Conservation (phyloP, 2,888 invertebrate genomes). For the Lasioglossum figueresi region DNA sequence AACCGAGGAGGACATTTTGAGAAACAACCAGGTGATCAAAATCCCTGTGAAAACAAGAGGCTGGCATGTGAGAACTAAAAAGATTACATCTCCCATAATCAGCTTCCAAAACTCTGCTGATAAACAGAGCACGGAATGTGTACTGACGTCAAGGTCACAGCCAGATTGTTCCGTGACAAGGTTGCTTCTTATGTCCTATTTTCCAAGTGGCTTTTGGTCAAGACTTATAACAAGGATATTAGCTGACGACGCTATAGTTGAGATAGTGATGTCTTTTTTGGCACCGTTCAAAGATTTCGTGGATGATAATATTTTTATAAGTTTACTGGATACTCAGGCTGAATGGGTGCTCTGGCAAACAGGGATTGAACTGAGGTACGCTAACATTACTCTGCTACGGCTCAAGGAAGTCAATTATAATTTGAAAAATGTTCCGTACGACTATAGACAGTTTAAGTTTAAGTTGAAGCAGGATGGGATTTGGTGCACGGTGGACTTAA, state of each 20-base stretch:
- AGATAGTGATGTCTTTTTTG: constrained; percentile 91
- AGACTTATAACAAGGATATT: constrained; percentile 95
- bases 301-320: constrained; percentile 86
- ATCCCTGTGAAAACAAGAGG: constrained; percentile 88
- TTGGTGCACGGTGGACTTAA: constrained; percentile 93
- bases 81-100: constrained; percentile 84
- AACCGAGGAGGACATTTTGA: constrained; percentile 88
- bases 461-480: constrained; percentile 92
- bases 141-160: constrained; percentile 84
- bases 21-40: constrained; percentile 82
- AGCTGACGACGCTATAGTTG: constrained; percentile 93
- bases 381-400: constrained; percentile 91
- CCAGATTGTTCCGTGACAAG: constrained; percentile 88
- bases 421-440: constrained; percentile 85
- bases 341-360: constrained; percentile 98
- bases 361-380: constrained; percentile 94
- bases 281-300: constrained; percentile 89
- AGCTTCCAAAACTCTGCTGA: constrained; percentile 67
- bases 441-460: constrained; percentile 87
- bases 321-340: constrained; percentile 88
- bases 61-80: constrained; percentile 88
- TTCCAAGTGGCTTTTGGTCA: constrained; percentile 99
- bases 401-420: constrained; percentile 91
- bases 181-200: constrained; percentile 96
- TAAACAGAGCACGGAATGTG: constrained; percentile 80